A percentile compares a stretch with the other conserved stretches of the same genome.
Conservation (phyloP, 64 coral and sea anemone species). For the Pocillopora verrucosa region DNA sequence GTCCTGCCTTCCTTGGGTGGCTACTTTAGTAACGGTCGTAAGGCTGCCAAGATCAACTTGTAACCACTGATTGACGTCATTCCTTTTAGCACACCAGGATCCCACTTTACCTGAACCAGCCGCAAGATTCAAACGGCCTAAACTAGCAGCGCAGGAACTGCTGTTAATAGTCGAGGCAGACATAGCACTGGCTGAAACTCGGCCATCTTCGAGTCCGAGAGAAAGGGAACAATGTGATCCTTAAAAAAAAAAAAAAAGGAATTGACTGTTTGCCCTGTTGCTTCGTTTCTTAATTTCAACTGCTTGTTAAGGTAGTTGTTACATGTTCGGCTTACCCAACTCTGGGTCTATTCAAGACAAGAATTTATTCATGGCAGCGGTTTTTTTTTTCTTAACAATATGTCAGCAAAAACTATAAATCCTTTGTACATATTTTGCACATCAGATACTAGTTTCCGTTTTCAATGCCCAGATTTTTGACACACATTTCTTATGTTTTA, state of each 20-base stretch:
- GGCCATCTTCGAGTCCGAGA: conserved; percentile 10
- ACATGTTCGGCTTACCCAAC: too few species aligned
- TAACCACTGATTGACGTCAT: conserved; percentile 17
- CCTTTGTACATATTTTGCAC: too few species aligned
- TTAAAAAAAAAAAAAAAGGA: not conserved
- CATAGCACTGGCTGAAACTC: not conserved
- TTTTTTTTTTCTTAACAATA: too few species aligned
- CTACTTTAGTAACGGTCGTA: conserved; percentile 24
- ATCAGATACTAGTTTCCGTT: too few species aligned
- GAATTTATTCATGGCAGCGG: too few species aligned
- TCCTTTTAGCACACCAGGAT: conserved; percentile 16
- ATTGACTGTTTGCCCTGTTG: too few species aligned
- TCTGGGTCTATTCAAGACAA: too few species aligned
- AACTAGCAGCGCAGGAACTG: not conserved
- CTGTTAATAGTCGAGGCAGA: not conserved
- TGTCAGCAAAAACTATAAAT: too few species aligned
- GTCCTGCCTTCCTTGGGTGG: conserved; percentile 34
- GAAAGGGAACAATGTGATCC: conserved; percentile 13
- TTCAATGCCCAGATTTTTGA: too few species aligned
- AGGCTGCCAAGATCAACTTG: conserved; percentile 3
- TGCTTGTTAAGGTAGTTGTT: too few species aligned
- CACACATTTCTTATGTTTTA: too few species aligned
- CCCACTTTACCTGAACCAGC: not conserved
- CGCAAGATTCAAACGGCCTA: conserved; percentile 11
- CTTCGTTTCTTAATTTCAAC: too few species aligned